These are phyloP conservation scores for Glossosoma conforme DNA, from an alignment of 1,140 invertebrate species.

Conservation along the genomic window DNA sequence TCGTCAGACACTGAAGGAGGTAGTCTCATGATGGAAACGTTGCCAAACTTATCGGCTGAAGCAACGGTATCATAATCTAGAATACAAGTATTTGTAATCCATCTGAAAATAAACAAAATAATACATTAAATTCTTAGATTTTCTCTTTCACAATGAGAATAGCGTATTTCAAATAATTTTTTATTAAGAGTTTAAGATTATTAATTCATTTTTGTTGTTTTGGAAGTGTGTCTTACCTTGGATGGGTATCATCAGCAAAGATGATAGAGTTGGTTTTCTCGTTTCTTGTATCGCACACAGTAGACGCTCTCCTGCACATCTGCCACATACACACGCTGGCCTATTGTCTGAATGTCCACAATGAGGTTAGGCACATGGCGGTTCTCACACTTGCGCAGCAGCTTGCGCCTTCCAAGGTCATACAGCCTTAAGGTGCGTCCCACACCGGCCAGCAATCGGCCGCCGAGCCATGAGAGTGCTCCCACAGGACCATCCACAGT, in stretches of 20 bases:
- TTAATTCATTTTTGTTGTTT: too few species aligned
- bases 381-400: conserved; percentile 97
- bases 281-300: conserved; percentile 90
- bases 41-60: conserved; percentile 98
- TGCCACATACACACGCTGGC: conserved; percentile 88
- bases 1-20: conserved; percentile 91
- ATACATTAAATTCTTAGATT: conserved; percentile 1
- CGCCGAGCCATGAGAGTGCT: conserved; percentile 88
- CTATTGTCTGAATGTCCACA: conserved; percentile 87
- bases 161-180: too few species aligned
- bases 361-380: conserved; percentile 97
- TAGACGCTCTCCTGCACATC: conserved; percentile 98
- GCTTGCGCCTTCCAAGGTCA: conserved; percentile 95
- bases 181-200: too few species aligned
- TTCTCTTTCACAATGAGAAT: not conserved
- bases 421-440: conserved; percentile 90
- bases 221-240: conserved; percentile 43
- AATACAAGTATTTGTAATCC: conserved; percentile 89
- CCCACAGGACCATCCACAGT: conserved; percentile 90
- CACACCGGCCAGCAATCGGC: conserved; percentile 85
- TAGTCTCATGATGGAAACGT: conserved; percentile 85
- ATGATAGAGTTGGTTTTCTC: conserved; percentile 97
- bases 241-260: conserved; percentile 97
- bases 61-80: conserved; percentile 97
- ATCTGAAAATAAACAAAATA: conserved; percentile 49